Percentiles rank a stretch among this genome's conserved stretches.
Conservation (phyloP, 2,888 invertebrate genomes). For the Orgyia antiqua region DNA sequence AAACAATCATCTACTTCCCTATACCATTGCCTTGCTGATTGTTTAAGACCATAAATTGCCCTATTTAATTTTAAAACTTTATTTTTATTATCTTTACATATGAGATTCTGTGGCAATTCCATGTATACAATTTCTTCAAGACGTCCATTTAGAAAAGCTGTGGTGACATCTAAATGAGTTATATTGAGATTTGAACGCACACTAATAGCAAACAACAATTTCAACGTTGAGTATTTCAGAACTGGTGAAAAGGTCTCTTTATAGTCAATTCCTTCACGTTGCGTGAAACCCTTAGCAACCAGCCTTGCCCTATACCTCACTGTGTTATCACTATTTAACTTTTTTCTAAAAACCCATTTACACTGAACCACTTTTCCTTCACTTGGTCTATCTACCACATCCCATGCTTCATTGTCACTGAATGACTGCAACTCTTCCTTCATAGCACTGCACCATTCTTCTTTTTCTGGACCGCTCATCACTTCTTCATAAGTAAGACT, state of each 20-base stretch:
- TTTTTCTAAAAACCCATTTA: neutral
- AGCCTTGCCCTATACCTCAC: too few species aligned
- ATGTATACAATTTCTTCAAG: neutral
- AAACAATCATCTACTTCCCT: slow-evolving; percentile 1
- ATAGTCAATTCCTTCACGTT: neutral
- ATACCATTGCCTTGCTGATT: slow-evolving; percentile 6
- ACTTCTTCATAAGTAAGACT: neutral
- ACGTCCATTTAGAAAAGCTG: neutral
- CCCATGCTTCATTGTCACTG: slow-evolving; percentile 1
- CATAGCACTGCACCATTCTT: neutral
- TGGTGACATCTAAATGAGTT: neutral
- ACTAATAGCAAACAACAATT: neutral
- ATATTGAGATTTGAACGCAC: neutral
- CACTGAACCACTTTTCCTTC: neutral
- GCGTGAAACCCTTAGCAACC: neutral
- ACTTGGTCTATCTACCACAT: neutral
- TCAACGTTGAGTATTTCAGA: neutral
- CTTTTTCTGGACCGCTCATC: neutral
- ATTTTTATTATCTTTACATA: slow-evolving; percentile 5
- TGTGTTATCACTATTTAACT: too few species aligned
- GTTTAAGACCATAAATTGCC: slow-evolving; percentile 13
- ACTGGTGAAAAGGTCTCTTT: neutral
- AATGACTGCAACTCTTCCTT: neutral
- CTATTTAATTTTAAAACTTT: slow-evolving; percentile 4
- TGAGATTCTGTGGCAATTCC: slow-evolving; percentile 3